A percentile compares a stretch with the other conserved stretches of the same genome.
Conservation (phyloP, 2,888 invertebrate genomes). For the Incurvaria masculella region DNA sequence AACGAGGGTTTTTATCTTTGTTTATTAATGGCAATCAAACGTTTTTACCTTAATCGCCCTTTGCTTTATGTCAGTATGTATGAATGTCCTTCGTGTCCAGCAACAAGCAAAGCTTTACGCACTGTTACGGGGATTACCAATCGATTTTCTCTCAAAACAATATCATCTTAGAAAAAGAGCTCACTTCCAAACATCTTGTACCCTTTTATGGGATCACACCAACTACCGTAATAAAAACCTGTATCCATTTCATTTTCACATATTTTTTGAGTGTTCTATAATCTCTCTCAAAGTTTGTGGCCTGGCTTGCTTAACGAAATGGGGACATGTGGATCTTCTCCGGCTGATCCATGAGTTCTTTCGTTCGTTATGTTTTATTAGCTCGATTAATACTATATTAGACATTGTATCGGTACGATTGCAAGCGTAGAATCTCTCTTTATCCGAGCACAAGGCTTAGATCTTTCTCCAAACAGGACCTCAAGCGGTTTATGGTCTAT, state of each 20-base stretch:
- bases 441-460: slow-evolving; percentile 14
- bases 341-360: slow-evolving; percentile 3
- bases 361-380: slow-evolving; percentile 21
- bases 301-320: slow-evolving; percentile 6
- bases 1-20: slow-evolving; percentile 12
- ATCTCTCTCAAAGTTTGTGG: neutral
- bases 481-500: slow-evolving; percentile 20
- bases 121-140: slow-evolving; percentile 15
- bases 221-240: neutral
- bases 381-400: slow-evolving; percentile 11
- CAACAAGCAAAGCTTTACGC: slow-evolving; percentile 11
- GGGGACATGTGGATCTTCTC: slow-evolving; percentile 8
- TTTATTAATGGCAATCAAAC: slow-evolving; percentile 19
- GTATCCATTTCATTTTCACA: neutral
- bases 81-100: slow-evolving; percentile 21
- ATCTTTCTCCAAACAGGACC: slow-evolving; percentile 16
- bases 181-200: neutral
- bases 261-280: neutral
- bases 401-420: slow-evolving; percentile 14
- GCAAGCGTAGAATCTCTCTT: slow-evolving; percentile 16
- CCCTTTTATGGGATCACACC: neutral
- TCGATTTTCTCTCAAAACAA: neutral
- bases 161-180: neutral
- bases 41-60: slow-evolving; percentile 16
- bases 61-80: no score